Evolutionary conservation across 2,888 invertebrate species (phyloP).

Genomic region (Leptinotarsa peninsularis): DNA sequence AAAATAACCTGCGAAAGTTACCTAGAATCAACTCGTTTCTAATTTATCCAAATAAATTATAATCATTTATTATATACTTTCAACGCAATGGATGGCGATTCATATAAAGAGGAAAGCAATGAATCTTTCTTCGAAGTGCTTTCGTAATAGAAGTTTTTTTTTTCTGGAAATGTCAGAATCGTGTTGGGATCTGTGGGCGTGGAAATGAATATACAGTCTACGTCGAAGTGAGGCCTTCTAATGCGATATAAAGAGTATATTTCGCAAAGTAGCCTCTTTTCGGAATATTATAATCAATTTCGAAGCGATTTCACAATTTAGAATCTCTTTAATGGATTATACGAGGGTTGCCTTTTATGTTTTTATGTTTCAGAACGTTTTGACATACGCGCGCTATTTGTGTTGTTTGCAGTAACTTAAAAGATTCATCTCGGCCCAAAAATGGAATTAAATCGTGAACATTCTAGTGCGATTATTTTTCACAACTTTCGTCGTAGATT

Average conservation of each 20-base stretch:
- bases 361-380: too few relatives aligned
- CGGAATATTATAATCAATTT: not conserved
- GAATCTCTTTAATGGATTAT: too few relatives aligned
- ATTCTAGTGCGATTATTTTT: too few relatives aligned
- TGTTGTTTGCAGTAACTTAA: too few relatives aligned
- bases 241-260: constrained; percentile 2
- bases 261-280: not conserved
- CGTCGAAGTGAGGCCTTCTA: not conserved
- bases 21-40: not conserved
- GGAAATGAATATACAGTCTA: constrained; percentile 9
- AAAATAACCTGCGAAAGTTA: constrained; percentile 10
- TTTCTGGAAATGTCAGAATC: constrained; percentile 23
- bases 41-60: not conserved
- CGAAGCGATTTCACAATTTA: not conserved
- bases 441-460: too few relatives aligned
- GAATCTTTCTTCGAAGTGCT: not conserved
- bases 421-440: too few relatives aligned
- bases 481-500: too few relatives aligned
- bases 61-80: constrained; percentile 6
- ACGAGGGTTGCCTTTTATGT: too few relatives aligned
- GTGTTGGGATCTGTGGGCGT: constrained; percentile 21
- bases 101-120: constrained; percentile 1
- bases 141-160: not conserved
- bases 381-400: too few relatives aligned
- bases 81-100: not conserved